These are phyloP conservation scores for Portunus trituberculatus DNA, from an alignment of 1,140 invertebrate species.

Conservation along the genomic window DNA sequence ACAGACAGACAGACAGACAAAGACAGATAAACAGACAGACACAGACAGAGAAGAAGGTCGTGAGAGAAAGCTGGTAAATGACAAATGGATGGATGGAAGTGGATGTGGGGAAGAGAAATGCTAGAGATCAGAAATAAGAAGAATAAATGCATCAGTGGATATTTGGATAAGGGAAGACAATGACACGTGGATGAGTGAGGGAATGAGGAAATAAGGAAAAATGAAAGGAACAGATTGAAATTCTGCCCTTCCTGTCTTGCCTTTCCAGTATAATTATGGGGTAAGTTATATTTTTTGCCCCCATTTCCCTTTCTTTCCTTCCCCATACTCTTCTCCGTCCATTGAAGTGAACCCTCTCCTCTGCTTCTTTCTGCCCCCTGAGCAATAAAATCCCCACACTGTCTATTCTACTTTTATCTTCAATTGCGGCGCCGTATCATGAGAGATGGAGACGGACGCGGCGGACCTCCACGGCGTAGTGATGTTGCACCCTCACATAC, in stretches of 20 bases:
- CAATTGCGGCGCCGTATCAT: background rate
- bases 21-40: background rate
- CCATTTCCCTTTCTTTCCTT: background rate
- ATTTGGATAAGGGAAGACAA: background rate
- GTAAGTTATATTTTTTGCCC: background rate
- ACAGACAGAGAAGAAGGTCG: background rate
- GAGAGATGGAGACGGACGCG: background rate
- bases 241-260: no score
- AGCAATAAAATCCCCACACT: background rate
- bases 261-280: no score
- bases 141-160: background rate
- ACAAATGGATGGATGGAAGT: background rate
- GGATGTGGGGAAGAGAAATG: background rate
- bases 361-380: background rate
- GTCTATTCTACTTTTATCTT: background rate
- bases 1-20: slow-evolving; percentile 24
- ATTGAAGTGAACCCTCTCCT: background rate
- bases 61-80: background rate
- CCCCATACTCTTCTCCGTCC: no score
- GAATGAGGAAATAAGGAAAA: no score
- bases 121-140: background rate
- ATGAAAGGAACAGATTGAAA: no score
- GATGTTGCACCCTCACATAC: no score
- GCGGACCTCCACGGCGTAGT: no score
- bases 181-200: background rate